Percentiles rank a stretch among this genome's conserved stretches.
Evolutionary conservation across 1,140 invertebrate species (phyloP).

Genomic region (Drosophila asahinai): DNA sequence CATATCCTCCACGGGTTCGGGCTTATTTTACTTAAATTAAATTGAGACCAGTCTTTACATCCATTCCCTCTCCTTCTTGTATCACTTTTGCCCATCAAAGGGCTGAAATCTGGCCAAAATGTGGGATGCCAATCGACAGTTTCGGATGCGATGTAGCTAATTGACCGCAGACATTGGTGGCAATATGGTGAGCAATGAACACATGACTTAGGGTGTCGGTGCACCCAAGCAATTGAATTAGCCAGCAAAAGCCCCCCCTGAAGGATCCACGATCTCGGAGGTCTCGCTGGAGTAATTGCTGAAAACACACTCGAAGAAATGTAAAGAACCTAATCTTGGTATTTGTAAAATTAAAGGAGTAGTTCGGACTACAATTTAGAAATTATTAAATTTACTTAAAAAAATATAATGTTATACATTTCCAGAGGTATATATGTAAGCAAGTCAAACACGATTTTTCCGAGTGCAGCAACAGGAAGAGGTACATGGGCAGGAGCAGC

Average conservation of each 20-base stretch:
- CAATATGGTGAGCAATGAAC: slow-evolving; percentile 1
- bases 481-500: not conserved
- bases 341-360: too few relatives aligned
- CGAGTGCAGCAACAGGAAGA: slow-evolving; percentile 10
- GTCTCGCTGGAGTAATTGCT: not conserved
- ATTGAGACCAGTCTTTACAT: too few relatives aligned
- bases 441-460: not conserved
- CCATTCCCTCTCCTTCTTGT: not conserved
- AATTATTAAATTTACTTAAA: too few relatives aligned
- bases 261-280: not conserved
- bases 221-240: slow-evolving; percentile 12
- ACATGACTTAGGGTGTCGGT: not conserved
- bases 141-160: not conserved
- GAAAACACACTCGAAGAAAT: not conserved
- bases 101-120: slow-evolving; percentile 10
- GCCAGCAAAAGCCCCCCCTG: not conserved
- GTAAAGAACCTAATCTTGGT: too few relatives aligned
- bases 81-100: not conserved
- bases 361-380: too few relatives aligned
- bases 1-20: too few relatives aligned
- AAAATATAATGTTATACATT: too few relatives aligned
- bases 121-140: not conserved
- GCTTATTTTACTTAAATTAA: too few relatives aligned
- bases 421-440: too few relatives aligned
- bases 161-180: slow-evolving; percentile 1